A percentile compares a stretch with the other conserved stretches of the same genome.
Conservation (phyloP, 2,797 vertebrate genomes). For the Sparidentex hasta region DNA sequence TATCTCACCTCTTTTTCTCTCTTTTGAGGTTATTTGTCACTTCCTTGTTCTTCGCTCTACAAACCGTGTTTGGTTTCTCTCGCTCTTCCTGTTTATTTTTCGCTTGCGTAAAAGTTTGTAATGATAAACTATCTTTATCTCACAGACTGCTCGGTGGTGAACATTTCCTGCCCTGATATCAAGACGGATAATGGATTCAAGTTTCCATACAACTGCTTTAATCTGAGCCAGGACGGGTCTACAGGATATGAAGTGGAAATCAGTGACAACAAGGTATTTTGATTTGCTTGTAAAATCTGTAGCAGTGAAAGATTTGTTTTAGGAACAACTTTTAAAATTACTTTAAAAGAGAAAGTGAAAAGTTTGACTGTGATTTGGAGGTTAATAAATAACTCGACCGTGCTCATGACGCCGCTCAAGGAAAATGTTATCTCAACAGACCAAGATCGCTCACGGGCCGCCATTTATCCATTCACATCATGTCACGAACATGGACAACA, state of each 20-base stretch:
- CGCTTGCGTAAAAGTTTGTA: not conserved
- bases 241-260: too few relatives aligned
- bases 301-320: not conserved
- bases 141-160: accelerated
- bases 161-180: not conserved
- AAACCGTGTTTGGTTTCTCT: too few relatives aligned
- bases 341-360: too few relatives aligned
- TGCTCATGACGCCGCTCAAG: not conserved
- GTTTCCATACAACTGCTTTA: not conserved
- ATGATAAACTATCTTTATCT: not conserved
- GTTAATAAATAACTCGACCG: not conserved
- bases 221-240: too few relatives aligned
- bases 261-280: constrained; percentile 24
- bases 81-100: too few relatives aligned
- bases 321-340: too few relatives aligned
- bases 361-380: too few relatives aligned
- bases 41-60: too few relatives aligned
- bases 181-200: accelerated
- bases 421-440: constrained; percentile 23
- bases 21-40: too few relatives aligned
- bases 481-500: accelerated
- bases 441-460: accelerated
- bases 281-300: not conserved
- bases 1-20: too few relatives aligned
- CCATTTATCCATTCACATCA: accelerated